A percentile compares a stretch with the other conserved stretches of the same genome.
Conservation (phyloP, 2,113 vertebrate species). For the Lophotis ruficrista region DNA sequence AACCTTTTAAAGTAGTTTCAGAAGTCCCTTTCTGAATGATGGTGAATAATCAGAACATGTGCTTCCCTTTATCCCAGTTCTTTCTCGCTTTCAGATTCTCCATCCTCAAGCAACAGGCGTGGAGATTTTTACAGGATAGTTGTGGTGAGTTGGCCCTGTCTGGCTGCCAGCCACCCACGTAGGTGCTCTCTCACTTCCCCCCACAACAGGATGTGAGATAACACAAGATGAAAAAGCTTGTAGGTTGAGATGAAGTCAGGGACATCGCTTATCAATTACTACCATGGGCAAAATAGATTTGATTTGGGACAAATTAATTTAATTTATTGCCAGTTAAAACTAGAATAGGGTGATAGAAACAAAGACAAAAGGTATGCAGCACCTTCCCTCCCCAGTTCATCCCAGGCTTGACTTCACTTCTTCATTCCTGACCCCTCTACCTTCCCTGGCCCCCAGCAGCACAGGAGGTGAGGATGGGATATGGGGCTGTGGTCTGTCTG, state of each 20-base stretch:
- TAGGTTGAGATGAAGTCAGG: neutral
- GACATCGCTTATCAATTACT: neutral
- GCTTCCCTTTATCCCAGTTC: neutral
- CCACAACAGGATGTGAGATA: neutral
- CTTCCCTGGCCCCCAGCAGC: fast-evolving
- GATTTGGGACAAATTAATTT: neutral
- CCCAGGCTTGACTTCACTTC: neutral
- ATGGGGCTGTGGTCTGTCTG: too few relatives aligned
- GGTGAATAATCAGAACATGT: fast-evolving
- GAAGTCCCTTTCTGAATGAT: neutral
- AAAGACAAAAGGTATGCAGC: neutral
- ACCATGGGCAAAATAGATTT: neutral
- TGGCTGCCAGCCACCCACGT: neutral
- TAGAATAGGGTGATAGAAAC: neutral
- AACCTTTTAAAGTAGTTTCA: neutral
- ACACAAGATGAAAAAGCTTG: neutral
- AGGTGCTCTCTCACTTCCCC: neutral
- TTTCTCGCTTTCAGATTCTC: neutral
- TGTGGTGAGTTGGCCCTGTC: neutral
- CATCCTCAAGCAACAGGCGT: neutral
- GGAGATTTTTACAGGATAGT: neutral
- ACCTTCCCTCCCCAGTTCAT: neutral
- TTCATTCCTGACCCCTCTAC: fast-evolving
- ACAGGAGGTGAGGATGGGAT: neutral
- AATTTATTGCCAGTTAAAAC: neutral